Conservation (phyloP, 2,888 invertebrate genomes). For the Tenthredo livida region DNA sequence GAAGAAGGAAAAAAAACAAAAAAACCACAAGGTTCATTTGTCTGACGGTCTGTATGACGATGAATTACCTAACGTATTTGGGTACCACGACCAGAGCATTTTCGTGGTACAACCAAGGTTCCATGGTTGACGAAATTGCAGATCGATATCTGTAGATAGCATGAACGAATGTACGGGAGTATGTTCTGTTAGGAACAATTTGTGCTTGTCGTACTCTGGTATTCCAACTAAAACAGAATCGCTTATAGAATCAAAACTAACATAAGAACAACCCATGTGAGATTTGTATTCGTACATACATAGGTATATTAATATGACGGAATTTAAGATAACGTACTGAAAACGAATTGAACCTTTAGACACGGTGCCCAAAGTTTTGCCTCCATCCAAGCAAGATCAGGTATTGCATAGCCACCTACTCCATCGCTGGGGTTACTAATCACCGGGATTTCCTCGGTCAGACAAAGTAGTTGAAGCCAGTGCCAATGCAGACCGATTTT, state of each 20-base stretch:
- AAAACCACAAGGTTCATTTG: neutral
- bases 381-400: slow-evolving; percentile 62
- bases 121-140: slow-evolving; percentile 62
- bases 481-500: slow-evolving; percentile 62
- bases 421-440: slow-evolving; percentile 34
- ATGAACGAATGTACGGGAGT: slow-evolving; percentile 63
- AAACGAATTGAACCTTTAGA: slow-evolving; percentile 64
- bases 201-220: slow-evolving; percentile 63
- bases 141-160: slow-evolving; percentile 60
- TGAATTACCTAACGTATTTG: slow-evolving; percentile 61
- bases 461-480: slow-evolving; percentile 65
- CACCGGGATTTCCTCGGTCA: slow-evolving; percentile 58
- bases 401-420: slow-evolving; percentile 56
- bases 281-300: neutral
- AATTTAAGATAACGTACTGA: slow-evolving; percentile 56
- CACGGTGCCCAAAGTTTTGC: slow-evolving; percentile 58
- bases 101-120: slow-evolving; percentile 64
- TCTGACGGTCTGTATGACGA: neutral
- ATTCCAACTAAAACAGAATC: slow-evolving; percentile 59
- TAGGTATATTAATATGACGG: neutral
- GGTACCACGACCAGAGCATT: slow-evolving; percentile 62
- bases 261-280: neutral
- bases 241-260: neutral
- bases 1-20: too few species aligned
- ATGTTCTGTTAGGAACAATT: slow-evolving; percentile 59